Conservation (phyloP, 2,113 vertebrate genomes). For the Turdus rufiventris region DNA sequence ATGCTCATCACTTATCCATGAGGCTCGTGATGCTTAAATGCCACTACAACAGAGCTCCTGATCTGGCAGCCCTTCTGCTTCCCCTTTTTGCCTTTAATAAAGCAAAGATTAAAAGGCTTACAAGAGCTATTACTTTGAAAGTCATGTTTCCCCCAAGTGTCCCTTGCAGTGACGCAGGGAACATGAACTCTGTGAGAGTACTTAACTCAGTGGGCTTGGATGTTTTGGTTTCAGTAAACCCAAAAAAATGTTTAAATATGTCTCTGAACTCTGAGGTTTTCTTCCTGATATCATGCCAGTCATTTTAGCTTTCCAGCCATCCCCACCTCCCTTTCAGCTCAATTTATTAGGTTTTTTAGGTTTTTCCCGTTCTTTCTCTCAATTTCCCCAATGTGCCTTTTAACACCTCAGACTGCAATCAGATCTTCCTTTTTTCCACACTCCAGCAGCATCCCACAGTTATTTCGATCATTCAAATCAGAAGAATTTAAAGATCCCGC, state of each 20-base stretch:
- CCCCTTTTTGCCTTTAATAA: slow-evolving; percentile 11
- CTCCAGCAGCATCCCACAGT: background rate
- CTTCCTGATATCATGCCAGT: background rate
- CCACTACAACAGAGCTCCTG: slow-evolving; percentile 1
- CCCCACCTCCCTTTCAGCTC: background rate
- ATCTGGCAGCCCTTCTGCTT: background rate
- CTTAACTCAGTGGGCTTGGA: background rate
- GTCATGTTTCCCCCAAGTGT: background rate
- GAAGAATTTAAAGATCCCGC: background rate
- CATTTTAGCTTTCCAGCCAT: background rate
- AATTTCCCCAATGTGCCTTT: background rate
- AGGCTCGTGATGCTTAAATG: slow-evolving; percentile 36
- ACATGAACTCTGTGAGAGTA: background rate
- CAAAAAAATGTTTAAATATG: background rate
- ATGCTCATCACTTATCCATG: background rate
- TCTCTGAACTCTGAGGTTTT: background rate
- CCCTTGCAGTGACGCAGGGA: background rate
- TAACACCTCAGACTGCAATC: background rate
- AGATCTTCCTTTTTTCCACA: background rate
- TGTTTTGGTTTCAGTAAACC: background rate
- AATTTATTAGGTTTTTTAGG: background rate
- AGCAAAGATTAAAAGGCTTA: slow-evolving; percentile 11
- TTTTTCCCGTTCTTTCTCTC: background rate
- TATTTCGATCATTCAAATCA: background rate
- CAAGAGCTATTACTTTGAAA: slow-evolving; percentile 5